Conservation (phyloP, 2,888 invertebrate species). For the Agrochola litura region DNA sequence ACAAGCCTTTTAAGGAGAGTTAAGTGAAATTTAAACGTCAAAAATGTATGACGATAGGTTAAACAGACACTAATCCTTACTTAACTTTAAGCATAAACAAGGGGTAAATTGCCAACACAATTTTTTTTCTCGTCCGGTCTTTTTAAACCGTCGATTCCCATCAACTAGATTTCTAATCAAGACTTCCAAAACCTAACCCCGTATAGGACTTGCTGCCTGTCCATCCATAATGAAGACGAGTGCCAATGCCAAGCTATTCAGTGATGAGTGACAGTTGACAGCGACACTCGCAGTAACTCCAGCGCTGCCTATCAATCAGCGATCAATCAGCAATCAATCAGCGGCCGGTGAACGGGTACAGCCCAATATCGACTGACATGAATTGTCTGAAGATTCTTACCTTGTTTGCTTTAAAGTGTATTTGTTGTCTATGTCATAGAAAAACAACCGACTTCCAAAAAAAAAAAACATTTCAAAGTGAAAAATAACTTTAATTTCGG, state of each 20-base stretch:
- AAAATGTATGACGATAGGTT: no score
- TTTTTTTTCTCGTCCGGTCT: no score
- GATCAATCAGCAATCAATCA: conserved; percentile 49
- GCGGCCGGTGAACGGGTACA: background rate
- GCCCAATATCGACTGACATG: conserved; percentile 2
- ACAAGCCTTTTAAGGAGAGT: no score
- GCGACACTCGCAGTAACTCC: conserved; percentile 18
- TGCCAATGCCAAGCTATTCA: conserved; percentile 20
- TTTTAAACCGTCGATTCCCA: no score
- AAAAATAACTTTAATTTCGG: no score
- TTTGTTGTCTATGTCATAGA: background rate
- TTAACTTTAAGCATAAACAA: no score
- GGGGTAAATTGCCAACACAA: no score
- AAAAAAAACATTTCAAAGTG: no score
- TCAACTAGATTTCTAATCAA: no score
- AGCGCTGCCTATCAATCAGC: conserved; percentile 40
- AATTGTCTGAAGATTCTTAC: conserved; percentile 7
- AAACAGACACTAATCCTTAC: no score
- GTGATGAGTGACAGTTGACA: conserved; percentile 29
- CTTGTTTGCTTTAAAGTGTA: background rate
- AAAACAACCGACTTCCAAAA: no score
- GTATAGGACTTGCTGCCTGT: conserved; percentile 4
- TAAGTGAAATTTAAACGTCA: no score
- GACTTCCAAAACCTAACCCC: background rate
- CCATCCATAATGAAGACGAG: conserved; percentile 14